These are phyloP conservation scores for Psettodes erumei DNA, from an alignment of 2,113 vertebrate genomes.

Conservation along the genomic window DNA sequence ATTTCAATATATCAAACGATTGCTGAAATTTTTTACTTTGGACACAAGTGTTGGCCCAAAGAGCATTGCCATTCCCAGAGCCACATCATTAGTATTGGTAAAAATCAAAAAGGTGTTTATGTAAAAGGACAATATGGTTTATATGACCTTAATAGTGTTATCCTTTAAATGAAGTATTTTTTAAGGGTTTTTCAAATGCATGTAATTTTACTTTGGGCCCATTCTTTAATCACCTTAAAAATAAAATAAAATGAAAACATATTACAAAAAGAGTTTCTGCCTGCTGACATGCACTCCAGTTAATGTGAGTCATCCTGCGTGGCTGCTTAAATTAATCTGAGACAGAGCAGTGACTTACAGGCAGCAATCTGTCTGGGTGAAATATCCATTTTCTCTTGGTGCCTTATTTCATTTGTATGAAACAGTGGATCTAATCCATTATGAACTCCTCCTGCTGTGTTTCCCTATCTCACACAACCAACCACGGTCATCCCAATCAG, in stretches of 20 bases:
- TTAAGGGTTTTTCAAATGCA: background rate
- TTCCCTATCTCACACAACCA: constrained; percentile 23
- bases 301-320: background rate
- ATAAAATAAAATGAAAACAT: background rate
- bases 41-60: background rate
- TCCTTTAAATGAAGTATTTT: no score
- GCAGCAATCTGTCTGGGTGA: background rate
- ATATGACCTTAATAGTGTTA: background rate
- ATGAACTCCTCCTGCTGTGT: background rate
- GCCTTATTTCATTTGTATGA: constrained; percentile 24
- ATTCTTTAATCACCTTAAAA: background rate
- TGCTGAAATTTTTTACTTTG: background rate
- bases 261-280: background rate
- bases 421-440: constrained; percentile 38
- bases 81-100: background rate
- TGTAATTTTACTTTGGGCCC: background rate
- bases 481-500: constrained; percentile 2
- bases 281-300: background rate
- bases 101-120: background rate
- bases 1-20: no score
- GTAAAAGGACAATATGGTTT: background rate
- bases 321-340: constrained; percentile 15
- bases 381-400: constrained; percentile 22
- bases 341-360: background rate
- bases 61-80: background rate